Base-by-base conservation (phyloP, 2,113 vertebrate species). In the Tragulus kanchil region DNA sequence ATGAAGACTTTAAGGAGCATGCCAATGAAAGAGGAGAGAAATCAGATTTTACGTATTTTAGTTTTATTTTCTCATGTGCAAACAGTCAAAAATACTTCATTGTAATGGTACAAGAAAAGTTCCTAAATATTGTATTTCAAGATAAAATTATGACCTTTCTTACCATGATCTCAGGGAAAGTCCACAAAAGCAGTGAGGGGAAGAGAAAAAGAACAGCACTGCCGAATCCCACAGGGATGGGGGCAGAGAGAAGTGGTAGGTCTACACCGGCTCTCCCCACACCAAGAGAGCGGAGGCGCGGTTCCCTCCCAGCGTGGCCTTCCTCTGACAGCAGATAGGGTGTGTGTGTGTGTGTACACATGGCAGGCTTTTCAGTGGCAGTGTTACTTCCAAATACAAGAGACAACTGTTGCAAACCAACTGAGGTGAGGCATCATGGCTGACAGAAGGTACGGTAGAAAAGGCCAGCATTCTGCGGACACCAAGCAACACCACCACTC, bases 31-130 rank as follows among this genome's bases (percentile, higher is more conserved):
- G 61, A 31, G 28, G 54, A 59, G 93, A 77, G 10, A 75, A 52
- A 75, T 54, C 77, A 21, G 28, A 54, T 64, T 84, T 77, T 81
- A 87, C 54, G 3, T 61, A 71, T 71, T 26, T 69, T 19, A 79
- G 58, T 62, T 87, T 84, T 73, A 64, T 52, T 94, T 83, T 52
- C n/a, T 67, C 31, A 95, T 11, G 50, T 62, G 64, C 5, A 52
- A 83, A 81, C 3, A 84, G 83, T 54, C 69, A 81, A 73, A 82
- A 8, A 61, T 5, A 83, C 21, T 56, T 77, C 45, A 13, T 64
- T 69, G 31, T 85, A 62, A 89, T 14, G 61, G 69, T 56, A 59
- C 94, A 82, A 65, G 28, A 28, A 77, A 79, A 96, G 71, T 42
- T 75, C 31, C 56, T 90, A 81, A 14, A 86, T 85, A 59, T 23